These are phyloP conservation scores for Cardiocondyla obscurior DNA, from an alignment of 1,140 invertebrate species.

Conservation along the genomic window DNA sequence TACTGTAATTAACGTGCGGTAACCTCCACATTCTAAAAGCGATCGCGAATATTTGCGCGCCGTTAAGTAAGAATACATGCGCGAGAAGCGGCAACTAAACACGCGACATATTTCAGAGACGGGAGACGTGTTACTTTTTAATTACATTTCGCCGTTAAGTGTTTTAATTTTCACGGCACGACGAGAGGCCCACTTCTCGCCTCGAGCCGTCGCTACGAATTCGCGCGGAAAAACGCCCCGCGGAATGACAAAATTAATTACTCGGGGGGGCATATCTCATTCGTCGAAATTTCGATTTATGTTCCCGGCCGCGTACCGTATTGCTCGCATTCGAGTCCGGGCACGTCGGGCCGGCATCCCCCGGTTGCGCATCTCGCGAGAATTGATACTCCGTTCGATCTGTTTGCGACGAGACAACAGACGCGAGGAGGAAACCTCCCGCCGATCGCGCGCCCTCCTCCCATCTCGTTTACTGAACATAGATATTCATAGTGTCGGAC, in stretches of 20 bases:
- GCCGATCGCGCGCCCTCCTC: not conserved
- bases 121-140: constrained; percentile 6
- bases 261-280: not conserved
- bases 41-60: not conserved
- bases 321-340: not conserved
- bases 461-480: not conserved
- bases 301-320: not conserved
- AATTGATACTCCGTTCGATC: not conserved
- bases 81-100: not conserved
- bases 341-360: not conserved
- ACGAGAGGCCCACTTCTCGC: no score
- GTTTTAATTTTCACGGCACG: not conserved
- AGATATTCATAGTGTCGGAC: constrained; percentile 30
- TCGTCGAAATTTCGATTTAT: not conserved
- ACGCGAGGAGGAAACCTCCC: not conserved
- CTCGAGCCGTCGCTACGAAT: not conserved
- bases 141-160: not conserved
- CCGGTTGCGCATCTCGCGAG: constrained; percentile 16
- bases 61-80: not conserved
- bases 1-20: constrained; percentile 7
- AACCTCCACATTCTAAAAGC: not conserved
- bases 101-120: not conserved
- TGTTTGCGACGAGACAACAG: constrained; percentile 7
- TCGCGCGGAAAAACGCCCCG: not conserved
- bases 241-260: not conserved